Evolutionary conservation across 2,797 vertebrate genomes (phyloP).

Genomic region (Hippoglossus hippoglossus): DNA sequence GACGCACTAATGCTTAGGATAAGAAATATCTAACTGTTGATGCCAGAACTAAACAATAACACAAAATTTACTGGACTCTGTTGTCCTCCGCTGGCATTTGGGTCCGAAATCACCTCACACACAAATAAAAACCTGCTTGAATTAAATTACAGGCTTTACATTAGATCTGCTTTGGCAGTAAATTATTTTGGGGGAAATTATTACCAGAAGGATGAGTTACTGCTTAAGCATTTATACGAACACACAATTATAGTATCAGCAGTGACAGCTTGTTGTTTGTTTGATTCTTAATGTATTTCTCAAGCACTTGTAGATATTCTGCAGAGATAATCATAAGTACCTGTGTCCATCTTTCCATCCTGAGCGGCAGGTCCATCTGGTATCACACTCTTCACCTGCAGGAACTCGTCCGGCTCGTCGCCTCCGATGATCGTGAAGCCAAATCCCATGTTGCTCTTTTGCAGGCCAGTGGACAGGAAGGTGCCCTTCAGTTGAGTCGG

Average conservation of each 20-base stretch:
- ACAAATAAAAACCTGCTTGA: slow-evolving; percentile 17
- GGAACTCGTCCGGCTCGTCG: slow-evolving; percentile 97
- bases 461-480: slow-evolving; percentile 96
- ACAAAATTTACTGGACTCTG: background rate
- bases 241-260: slow-evolving; percentile 28
- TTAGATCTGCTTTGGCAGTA: slow-evolving; percentile 28
- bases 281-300: slow-evolving; percentile 25
- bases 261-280: slow-evolving; percentile 28
- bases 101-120: slow-evolving; percentile 9
- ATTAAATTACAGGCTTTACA: slow-evolving; percentile 26
- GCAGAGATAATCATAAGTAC: slow-evolving; percentile 75
- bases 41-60: slow-evolving; percentile 12
- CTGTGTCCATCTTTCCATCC: slow-evolving; percentile 98
- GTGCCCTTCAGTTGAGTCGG: slow-evolving; percentile 97
- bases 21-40: background rate
- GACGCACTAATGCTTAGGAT: slow-evolving; percentile 1
- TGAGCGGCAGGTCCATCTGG: slow-evolving; percentile 97
- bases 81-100: background rate
- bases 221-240: slow-evolving; percentile 42
- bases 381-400: slow-evolving; percentile 99
- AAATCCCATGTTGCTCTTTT: slow-evolving; percentile 99
- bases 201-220: slow-evolving; percentile 19
- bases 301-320: slow-evolving; percentile 13
- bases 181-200: slow-evolving; percentile 3
- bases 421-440: slow-evolving; percentile 99